These are phyloP conservation scores for Apodemus speciosus DNA, from an alignment of 2,113 vertebrate species.

Conservation along the genomic window DNA sequence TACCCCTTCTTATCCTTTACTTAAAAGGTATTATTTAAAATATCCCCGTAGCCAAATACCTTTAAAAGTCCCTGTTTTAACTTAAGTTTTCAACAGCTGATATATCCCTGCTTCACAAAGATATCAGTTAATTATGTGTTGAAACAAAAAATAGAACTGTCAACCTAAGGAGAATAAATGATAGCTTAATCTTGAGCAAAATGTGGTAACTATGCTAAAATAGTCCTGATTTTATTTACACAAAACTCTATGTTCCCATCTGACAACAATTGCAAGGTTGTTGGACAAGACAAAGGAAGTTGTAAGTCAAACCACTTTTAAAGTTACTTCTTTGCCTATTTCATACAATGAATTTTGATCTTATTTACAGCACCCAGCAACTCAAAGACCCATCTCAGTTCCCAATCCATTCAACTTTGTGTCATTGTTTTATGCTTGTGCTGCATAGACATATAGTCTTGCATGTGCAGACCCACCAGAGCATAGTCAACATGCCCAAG, in stretches of 20 bases:
- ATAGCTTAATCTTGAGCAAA: background rate
- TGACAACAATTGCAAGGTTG: background rate
- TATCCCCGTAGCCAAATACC: background rate
- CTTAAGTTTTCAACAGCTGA: slow-evolving; percentile 17
- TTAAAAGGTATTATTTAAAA: slow-evolving; percentile 6
- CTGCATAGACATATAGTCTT: too few relatives aligned
- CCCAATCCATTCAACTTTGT: background rate
- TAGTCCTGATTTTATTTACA: background rate
- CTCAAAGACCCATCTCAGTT: background rate
- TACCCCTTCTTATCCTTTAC: background rate
- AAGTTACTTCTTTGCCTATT: background rate
- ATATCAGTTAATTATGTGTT: background rate
- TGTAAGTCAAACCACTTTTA: background rate
- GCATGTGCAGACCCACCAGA: background rate
- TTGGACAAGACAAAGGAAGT: background rate
- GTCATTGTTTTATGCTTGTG: background rate
- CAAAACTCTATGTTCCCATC: background rate
- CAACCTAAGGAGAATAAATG: background rate
- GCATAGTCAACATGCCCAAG: background rate
- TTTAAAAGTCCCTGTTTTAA: background rate
- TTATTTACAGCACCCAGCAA: background rate
- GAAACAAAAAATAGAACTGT: background rate
- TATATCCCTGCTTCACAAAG: background rate
- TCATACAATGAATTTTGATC: background rate
- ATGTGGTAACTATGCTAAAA: background rate